Evolutionary conservation across 92 coral and sea anemone genomes (phyloP).

Genomic region (Galaxea fascicularis): DNA sequence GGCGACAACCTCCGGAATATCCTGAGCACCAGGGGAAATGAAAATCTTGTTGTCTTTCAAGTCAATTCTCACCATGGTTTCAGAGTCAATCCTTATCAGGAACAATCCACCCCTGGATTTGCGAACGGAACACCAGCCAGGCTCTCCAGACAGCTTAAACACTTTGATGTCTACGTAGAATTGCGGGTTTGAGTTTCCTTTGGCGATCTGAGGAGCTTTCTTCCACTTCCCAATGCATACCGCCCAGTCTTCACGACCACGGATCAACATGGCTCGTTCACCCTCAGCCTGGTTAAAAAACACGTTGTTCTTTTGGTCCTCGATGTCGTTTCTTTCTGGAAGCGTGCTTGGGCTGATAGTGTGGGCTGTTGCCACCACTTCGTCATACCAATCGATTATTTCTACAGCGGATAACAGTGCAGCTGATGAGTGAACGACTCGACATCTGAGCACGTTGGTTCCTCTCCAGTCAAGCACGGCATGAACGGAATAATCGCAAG

Average conservation of each 20-base stretch:
- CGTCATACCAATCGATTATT: constrained; percentile 27
- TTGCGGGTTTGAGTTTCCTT: not conserved
- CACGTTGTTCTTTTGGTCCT: constrained; percentile 29
- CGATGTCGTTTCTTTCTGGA: constrained; percentile 44
- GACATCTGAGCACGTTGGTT: constrained; percentile 24
- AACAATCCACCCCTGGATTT: constrained; percentile 39
- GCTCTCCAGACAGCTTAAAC: constrained; percentile 7
- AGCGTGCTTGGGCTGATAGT: constrained; percentile 39
- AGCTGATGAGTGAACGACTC: constrained; percentile 52
- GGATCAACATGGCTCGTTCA: constrained; percentile 56
- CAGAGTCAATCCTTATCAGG: constrained; percentile 35
- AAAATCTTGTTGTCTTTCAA: not conserved
- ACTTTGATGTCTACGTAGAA: constrained; percentile 29
- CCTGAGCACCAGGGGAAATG: constrained; percentile 35
- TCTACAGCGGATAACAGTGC: constrained; percentile 61
- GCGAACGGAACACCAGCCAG: constrained; percentile 67
- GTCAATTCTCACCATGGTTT: constrained; percentile 18
- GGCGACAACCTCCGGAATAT: constrained; percentile 56
- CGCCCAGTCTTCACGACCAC: constrained; percentile 50
- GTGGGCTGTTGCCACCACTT: constrained; percentile 56
- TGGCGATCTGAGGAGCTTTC: not conserved
- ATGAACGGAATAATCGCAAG: constrained; percentile 50
- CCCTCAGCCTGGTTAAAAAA: constrained; percentile 34
- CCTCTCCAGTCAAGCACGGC: constrained; percentile 47
- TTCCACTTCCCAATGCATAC: constrained; percentile 56